Conservation (phyloP, 92 coral and sea anemone species). For the Pocillopora grandis region DNA sequence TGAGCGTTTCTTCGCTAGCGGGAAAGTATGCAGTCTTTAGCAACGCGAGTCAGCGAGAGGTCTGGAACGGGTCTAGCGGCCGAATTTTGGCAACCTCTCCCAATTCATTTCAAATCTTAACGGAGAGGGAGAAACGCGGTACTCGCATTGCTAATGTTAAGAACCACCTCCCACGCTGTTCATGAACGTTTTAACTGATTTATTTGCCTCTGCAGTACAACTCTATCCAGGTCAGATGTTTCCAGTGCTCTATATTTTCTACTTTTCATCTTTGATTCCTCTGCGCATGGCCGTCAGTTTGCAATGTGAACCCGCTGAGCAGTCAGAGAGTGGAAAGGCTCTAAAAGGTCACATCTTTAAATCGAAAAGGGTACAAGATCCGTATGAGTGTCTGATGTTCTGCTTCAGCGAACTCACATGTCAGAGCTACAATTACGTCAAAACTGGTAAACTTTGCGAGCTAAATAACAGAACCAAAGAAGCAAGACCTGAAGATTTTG, state of each 20-base stretch:
- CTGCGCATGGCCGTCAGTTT: neutral
- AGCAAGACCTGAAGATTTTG: neutral
- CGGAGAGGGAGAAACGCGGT: no score
- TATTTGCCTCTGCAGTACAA: no score
- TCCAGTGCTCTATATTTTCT: neutral
- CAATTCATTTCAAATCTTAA: no score
- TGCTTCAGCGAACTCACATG: neutral
- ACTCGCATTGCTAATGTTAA: no score
- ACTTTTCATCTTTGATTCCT: neutral
- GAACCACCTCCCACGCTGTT: no score
- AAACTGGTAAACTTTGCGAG: neutral
- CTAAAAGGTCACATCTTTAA: neutral
- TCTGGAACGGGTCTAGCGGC: no score
- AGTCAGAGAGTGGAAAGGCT: neutral
- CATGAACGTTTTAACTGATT: no score
- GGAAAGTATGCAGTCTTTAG: no score
- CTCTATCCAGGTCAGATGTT: no score
- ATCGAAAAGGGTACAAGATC: neutral
- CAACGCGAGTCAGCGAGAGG: no score
- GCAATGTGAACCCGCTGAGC: neutral
- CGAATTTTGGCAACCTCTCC: no score
- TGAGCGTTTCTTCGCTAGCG: no score
- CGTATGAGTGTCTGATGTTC: neutral
- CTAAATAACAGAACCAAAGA: conserved; percentile 3
- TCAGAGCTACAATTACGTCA: conserved; percentile 10